These are phyloP conservation scores for Ditula angustiorana DNA, from an alignment of 2,888 invertebrate genomes.

Conservation along the genomic window DNA sequence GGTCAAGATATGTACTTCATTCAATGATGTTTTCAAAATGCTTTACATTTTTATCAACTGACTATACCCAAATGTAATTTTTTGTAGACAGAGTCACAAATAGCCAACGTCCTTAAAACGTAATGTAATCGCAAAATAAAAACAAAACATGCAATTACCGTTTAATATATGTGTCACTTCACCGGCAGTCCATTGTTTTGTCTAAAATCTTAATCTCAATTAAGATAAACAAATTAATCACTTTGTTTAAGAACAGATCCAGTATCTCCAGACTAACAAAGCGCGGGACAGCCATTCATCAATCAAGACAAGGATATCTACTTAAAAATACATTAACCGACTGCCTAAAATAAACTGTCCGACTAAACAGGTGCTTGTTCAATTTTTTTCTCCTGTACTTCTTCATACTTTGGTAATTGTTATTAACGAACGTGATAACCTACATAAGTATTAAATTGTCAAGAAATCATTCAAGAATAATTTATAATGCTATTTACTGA, in stretches of 20 bases:
- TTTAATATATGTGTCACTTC: neutral
- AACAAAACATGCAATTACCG: neutral
- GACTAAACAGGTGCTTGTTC: conserved; percentile 54
- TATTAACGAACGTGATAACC: conserved; percentile 71
- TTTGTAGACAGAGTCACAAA: too few relatives aligned
- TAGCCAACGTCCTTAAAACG: too few relatives aligned
- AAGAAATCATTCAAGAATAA: conserved; percentile 73
- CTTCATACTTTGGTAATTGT: conserved; percentile 68
- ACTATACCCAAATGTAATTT: too few relatives aligned
- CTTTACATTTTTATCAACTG: too few relatives aligned
- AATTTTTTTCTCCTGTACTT: conserved; percentile 52
- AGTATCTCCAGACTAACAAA: conserved; percentile 63
- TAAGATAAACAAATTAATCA: conserved; percentile 75
- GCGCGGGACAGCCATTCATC: conserved; percentile 70
- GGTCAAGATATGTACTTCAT: too few relatives aligned
- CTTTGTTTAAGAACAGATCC: conserved; percentile 60
- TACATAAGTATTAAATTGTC: conserved; percentile 78
- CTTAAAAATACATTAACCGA: conserved; percentile 77
- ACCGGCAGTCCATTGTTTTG: conserved; percentile 16
- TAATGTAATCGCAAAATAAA: too few relatives aligned
- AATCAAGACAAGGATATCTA: conserved; percentile 80
- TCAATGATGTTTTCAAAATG: too few relatives aligned
- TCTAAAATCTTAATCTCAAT: conserved; percentile 73
- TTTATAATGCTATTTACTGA: conserved; percentile 68
- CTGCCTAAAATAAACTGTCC: conserved; percentile 61